Evolutionary conservation across 2,113 vertebrate genomes (phyloP).

Genomic region (Gallinago paraguaiae): DNA sequence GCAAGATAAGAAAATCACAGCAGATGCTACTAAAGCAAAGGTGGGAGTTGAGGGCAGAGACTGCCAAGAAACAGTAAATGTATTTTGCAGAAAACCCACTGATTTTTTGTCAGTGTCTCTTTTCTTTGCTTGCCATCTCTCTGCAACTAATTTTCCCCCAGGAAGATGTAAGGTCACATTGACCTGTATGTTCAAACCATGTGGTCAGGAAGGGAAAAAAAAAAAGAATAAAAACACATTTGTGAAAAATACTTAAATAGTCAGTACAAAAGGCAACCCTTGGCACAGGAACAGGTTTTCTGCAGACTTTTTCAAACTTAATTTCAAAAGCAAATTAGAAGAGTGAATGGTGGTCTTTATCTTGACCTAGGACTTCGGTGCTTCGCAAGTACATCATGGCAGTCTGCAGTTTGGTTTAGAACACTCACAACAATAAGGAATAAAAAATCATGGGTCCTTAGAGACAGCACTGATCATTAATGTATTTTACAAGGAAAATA

Average conservation of each 20-base stretch:
- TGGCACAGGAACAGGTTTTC: not conserved
- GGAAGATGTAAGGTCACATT: constrained; percentile 18
- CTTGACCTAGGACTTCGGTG: not conserved
- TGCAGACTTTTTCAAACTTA: not conserved
- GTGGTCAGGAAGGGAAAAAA: not conserved
- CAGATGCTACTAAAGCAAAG: constrained; percentile 42
- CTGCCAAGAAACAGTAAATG: constrained; percentile 46
- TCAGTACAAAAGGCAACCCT: not conserved
- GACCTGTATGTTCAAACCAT: constrained; percentile 20
- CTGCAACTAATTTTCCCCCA: constrained; percentile 24
- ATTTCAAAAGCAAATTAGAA: constrained; percentile 43
- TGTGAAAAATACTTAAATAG: constrained; percentile 1
- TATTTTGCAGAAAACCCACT: constrained; percentile 37
- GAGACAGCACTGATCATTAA: not conserved
- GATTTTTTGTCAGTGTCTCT: constrained; percentile 1
- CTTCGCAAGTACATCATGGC: not conserved
- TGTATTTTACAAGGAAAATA: not conserved
- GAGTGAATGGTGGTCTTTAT: not conserved
- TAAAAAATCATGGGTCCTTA: not conserved
- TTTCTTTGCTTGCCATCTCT: constrained; percentile 12
- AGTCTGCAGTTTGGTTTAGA: not conserved
- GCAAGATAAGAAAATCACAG: constrained; percentile 41
- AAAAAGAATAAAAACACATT: not conserved
- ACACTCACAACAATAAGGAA: not conserved
- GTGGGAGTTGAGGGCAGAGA: constrained; percentile 27